phyloP scores from a whole-genome alignment of 2,888 invertebrate genomes.

The Gymnocheta viridis region DNA sequence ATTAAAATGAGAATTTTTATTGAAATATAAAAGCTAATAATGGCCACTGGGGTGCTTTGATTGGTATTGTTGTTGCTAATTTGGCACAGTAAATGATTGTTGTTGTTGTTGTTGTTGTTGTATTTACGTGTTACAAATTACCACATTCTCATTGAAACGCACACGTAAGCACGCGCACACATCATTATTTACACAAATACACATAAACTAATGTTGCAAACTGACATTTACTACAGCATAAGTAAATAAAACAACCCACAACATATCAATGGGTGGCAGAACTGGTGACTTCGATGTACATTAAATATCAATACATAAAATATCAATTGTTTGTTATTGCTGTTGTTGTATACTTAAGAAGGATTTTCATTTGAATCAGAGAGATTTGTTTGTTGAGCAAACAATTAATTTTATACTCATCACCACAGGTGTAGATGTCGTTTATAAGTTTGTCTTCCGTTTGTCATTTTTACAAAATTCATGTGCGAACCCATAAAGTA shows the following conservation, averaged over 20 bases:
- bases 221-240: not conserved
- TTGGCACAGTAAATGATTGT: constrained; percentile 9
- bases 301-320: not conserved
- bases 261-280: constrained; percentile 34
- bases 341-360: not conserved
- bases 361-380: not conserved
- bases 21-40: constrained; percentile 12
- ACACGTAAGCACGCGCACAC: not conserved
- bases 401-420: not conserved
- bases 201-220: not conserved
- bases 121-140: not conserved
- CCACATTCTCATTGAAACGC: not conserved
- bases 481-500: no score
- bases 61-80: not conserved
- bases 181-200: not conserved
- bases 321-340: not conserved
- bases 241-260: not conserved
- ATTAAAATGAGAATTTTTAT: constrained; percentile 25
- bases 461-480: no score
- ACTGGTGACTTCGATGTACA: not conserved
- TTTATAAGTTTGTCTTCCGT: not conserved
- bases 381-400: constrained; percentile 11
- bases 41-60: not conserved
- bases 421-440: not conserved
- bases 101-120: constrained; percentile 6